These are phyloP conservation scores for Dolomedes plantarius DNA, from an alignment of 2,888 invertebrate genomes.

Conservation along the genomic window DNA sequence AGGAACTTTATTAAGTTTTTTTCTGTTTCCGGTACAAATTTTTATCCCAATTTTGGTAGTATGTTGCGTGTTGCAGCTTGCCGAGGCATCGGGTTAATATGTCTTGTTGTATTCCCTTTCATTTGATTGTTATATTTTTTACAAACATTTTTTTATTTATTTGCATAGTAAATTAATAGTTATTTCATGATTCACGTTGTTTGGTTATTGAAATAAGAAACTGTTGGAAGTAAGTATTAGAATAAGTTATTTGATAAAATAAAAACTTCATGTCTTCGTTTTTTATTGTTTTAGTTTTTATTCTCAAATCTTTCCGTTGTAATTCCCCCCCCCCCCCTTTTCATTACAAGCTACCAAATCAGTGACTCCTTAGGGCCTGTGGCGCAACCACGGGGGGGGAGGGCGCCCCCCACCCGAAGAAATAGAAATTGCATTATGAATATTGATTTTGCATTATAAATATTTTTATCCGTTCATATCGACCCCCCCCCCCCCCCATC, in stretches of 20 bases:
- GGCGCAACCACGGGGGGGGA: too few relatives aligned
- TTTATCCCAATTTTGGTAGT: conserved; percentile 33
- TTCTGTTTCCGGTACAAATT: conserved; percentile 69
- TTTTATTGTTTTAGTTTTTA: conserved; percentile 15
- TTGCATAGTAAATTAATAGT: conserved; percentile 61
- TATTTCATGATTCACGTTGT: conserved; percentile 39
- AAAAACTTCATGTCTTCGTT: conserved; percentile 47
- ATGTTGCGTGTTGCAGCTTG: conserved; percentile 24
- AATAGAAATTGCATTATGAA: too few relatives aligned
- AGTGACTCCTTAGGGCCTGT: too few relatives aligned
- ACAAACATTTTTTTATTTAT: conserved; percentile 33
- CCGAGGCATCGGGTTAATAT: conserved; percentile 35
- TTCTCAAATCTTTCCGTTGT: too few relatives aligned
- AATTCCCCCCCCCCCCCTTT: too few relatives aligned
- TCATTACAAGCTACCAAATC: too few relatives aligned
- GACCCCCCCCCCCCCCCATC: too few relatives aligned
- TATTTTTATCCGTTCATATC: too few relatives aligned
- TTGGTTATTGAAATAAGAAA: conserved; percentile 60
- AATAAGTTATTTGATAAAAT: conserved; percentile 69
- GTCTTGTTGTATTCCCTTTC: conserved; percentile 41
- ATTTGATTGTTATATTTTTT: conserved; percentile 40
- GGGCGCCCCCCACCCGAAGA: too few relatives aligned
- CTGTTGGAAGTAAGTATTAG: conserved; percentile 52
- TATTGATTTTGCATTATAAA: too few relatives aligned
- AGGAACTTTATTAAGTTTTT: conserved; percentile 64